These are phyloP conservation scores for Fulmarus glacialis DNA, from an alignment of 2,113 vertebrate species.

Conservation along the genomic window DNA sequence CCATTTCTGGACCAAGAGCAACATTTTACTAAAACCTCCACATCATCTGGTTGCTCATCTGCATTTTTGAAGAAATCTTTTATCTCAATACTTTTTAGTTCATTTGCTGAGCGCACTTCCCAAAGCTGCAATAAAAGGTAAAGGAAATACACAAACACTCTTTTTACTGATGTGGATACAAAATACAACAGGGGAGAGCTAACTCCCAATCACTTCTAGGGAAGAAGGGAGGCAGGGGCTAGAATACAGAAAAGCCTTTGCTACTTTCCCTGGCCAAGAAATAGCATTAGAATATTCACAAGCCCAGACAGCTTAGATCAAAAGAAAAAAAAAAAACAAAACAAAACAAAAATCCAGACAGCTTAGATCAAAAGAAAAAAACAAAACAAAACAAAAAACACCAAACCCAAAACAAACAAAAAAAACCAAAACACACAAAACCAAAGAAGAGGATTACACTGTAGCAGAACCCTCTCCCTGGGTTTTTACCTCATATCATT, in stretches of 20 bases:
- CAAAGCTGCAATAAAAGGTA: slow-evolving; percentile 81
- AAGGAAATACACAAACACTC: background rate
- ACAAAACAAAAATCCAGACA: background rate
- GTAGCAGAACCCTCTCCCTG: background rate
- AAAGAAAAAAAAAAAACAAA: background rate
- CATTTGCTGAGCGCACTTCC: slow-evolving; percentile 82
- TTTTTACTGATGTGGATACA: background rate
- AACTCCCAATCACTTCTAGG: background rate
- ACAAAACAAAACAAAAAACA: background rate
- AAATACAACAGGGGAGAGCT: background rate
- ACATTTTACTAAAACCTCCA: slow-evolving; percentile 83
- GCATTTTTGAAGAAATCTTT: slow-evolving; percentile 74
- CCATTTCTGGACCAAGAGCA: slow-evolving; percentile 90
- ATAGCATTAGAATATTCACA: background rate
- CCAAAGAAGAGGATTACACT: background rate
- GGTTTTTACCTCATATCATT: background rate
- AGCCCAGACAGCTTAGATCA: background rate
- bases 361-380: background rate
- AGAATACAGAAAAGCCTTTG: background rate
- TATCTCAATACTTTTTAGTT: slow-evolving; percentile 85
- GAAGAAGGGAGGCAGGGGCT: background rate
- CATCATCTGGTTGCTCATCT: slow-evolving; percentile 78
- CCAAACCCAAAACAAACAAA: background rate
- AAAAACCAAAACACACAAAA: background rate
- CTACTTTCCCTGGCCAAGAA: background rate